These are phyloP conservation scores for Drosophila gaucha DNA, from an alignment of 2,888 invertebrate species.

Conservation along the genomic window DNA sequence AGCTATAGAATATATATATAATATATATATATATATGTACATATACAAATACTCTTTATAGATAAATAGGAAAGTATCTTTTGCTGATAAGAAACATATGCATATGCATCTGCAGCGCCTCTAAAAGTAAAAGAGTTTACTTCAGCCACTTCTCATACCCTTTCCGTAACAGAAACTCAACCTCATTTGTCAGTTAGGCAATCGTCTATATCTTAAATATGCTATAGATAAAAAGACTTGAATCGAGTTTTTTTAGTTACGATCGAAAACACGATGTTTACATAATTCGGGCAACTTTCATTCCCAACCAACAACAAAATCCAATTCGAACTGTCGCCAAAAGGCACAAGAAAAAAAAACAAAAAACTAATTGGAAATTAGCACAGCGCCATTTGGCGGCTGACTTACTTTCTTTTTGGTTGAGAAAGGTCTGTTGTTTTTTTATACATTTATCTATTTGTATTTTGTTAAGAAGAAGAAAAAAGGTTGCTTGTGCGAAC, in stretches of 20 bases:
- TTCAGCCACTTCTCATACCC: not conserved
- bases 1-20: conserved; percentile 1
- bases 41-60: not conserved
- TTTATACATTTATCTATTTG: conserved; percentile 1
- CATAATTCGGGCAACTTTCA: conserved; percentile 49
- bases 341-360: not conserved
- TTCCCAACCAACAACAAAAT: conserved; percentile 15
- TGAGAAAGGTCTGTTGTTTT: conserved; percentile 65
- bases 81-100: not conserved
- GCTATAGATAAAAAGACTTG: conserved; percentile 16
- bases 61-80: too few relatives aligned
- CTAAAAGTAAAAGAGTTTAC: too few relatives aligned
- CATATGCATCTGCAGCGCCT: too few relatives aligned
- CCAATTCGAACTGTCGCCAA: conserved; percentile 24
- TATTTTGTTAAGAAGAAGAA: not conserved
- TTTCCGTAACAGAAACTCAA: too few relatives aligned
- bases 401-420: conserved; percentile 70
- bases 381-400: conserved; percentile 25
- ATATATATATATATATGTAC: not conserved
- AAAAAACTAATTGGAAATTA: conserved; percentile 20
- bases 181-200: conserved; percentile 13
- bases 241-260: conserved; percentile 47
- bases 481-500: not conserved
- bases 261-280: conserved; percentile 38
- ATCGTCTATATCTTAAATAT: not conserved